phyloP scores from a whole-genome alignment of 2,113 vertebrate species.

The Clupea harengus region DNA sequence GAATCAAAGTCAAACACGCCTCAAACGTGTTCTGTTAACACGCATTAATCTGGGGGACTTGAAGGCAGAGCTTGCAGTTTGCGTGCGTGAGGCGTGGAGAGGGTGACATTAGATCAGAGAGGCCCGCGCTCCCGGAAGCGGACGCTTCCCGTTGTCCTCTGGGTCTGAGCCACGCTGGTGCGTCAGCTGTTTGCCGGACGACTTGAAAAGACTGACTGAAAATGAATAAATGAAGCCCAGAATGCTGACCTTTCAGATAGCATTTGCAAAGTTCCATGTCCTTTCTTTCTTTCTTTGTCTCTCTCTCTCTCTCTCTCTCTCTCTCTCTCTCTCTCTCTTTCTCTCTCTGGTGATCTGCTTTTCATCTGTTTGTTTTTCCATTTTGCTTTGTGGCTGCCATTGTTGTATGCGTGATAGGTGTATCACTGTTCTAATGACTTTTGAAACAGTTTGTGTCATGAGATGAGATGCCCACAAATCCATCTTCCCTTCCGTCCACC shows the following conservation, averaged over 20 bases:
- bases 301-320: neutral
- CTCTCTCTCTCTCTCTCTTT: too few species aligned
- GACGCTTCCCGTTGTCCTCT: conserved; percentile 22
- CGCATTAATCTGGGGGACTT: conserved; percentile 57
- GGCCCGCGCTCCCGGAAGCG: neutral
- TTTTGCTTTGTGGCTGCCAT: neutral
- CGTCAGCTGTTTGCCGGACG: conserved; percentile 33
- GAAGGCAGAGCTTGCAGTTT: conserved; percentile 55
- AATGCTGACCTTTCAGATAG: conserved; percentile 43
- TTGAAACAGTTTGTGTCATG: too few species aligned
- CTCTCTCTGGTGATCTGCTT: too few species aligned
- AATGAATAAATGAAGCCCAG: conserved; percentile 29
- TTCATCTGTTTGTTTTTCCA: neutral
- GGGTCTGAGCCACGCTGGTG: conserved; percentile 25
- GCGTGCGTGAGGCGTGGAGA: conserved; percentile 45
- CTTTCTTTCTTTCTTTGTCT: neutral
- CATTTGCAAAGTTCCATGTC: conserved; percentile 32
- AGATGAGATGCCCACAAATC: too few species aligned
- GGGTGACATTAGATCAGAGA: conserved; percentile 56
- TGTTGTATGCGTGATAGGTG: neutral
- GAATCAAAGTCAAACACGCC: conserved; percentile 58
- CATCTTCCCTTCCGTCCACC: neutral
- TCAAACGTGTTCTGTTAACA: conserved; percentile 53
- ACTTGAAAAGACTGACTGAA: conserved; percentile 28
- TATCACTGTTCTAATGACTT: too few species aligned